Conservation (phyloP, 1,140 invertebrate species). For the Mactra quadrangularis region DNA sequence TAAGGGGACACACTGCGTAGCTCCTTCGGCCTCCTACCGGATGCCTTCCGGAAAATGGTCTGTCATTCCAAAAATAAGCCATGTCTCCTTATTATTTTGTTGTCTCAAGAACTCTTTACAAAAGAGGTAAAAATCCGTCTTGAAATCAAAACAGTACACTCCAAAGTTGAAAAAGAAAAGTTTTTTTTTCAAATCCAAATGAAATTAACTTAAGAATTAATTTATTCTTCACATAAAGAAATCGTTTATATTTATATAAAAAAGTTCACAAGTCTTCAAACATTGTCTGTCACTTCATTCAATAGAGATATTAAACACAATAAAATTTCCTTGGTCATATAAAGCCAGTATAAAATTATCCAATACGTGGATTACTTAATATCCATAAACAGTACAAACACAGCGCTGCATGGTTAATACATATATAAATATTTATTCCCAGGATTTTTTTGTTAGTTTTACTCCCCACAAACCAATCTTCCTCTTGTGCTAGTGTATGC, state of each 20-base stretch:
- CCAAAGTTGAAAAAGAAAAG: background rate
- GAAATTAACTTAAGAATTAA: background rate
- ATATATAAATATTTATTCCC: no score
- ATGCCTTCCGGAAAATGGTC: constrained; percentile 51
- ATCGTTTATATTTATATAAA: background rate
- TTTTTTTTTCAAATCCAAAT: background rate
- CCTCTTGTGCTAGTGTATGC: no score
- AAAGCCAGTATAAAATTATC: no score
- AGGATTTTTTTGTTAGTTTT: no score
- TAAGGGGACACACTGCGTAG: no score
- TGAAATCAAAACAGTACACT: background rate
- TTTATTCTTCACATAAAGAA: background rate
- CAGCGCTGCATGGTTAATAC: no score
- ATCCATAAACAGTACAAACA: no score
- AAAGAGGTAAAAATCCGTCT: background rate
- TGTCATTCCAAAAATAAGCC: constrained; percentile 55
- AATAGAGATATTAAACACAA: no score
- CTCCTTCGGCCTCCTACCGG: constrained; percentile 12
- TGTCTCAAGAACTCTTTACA: background rate
- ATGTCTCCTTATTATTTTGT: background rate
- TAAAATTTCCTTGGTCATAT: no score
- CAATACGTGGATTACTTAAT: no score
- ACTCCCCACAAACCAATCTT: no score
- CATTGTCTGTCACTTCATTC: no score
- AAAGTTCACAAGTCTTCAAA: background rate